Conservation (phyloP, 2,113 vertebrate species). For the Elephantulus edwardii region DNA sequence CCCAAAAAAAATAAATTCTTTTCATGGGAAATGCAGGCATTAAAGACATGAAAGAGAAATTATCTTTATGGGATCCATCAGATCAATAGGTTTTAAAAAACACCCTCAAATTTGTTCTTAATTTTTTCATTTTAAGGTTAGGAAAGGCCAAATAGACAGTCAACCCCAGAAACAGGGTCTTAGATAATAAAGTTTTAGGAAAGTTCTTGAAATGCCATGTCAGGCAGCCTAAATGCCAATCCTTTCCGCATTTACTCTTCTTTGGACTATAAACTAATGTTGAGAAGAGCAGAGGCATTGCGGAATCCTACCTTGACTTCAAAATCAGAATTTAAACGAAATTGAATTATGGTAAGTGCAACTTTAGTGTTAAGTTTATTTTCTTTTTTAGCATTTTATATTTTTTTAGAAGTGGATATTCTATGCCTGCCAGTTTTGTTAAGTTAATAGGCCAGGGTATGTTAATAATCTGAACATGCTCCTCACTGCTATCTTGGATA, state of each 20-base stretch:
- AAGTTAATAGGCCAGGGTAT: conserved; percentile 47
- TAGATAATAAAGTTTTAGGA: not conserved
- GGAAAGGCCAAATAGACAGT: not conserved
- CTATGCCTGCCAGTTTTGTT: conserved; percentile 44
- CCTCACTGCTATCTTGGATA: not conserved
- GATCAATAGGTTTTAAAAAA: not conserved
- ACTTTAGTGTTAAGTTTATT: conserved; percentile 57
- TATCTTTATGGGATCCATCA: not conserved
- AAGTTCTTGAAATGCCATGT: conserved; percentile 40
- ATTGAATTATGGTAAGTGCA: conserved; percentile 30
- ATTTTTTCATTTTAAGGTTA: not conserved
- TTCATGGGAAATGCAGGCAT: not conserved
- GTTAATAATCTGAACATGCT: conserved; percentile 32
- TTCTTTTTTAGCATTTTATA: conserved; percentile 21
- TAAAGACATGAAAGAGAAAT: not conserved
- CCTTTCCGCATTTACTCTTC: not conserved
- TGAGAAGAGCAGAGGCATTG: not conserved
- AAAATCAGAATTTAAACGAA: conserved; percentile 47
- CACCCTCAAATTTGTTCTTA: conserved; percentile 22
- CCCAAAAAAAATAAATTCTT: no score
- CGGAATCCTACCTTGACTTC: not conserved
- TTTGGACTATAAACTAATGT: conserved; percentile 19
- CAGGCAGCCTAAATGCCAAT: not conserved
- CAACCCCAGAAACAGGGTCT: not conserved
- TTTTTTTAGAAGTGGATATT: conserved; percentile 39